These are phyloP conservation scores for Lampris megalopsis DNA, from an alignment of 2,113 vertebrate genomes.

Conservation along the genomic window DNA sequence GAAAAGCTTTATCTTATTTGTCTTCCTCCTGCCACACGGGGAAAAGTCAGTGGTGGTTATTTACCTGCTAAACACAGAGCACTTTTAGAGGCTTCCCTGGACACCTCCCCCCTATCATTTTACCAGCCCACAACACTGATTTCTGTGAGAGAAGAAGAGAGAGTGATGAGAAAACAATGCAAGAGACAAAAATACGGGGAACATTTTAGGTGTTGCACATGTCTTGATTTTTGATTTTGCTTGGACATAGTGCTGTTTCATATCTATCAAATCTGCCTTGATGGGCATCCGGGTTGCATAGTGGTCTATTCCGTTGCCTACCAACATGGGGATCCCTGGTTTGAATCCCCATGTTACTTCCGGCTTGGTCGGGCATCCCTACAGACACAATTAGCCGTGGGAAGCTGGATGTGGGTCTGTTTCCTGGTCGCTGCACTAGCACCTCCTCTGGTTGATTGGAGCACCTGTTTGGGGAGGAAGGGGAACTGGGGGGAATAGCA, in stretches of 20 bases:
- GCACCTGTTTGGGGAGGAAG: no score
- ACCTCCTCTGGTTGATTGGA: no score
- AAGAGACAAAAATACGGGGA: slow-evolving; percentile 12
- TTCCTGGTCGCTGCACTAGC: no score
- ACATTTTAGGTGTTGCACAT: slow-evolving; percentile 55
- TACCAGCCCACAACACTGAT: slow-evolving; percentile 33
- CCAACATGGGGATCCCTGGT: no score
- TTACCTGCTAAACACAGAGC: slow-evolving; percentile 68
- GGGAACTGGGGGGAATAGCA: no score
- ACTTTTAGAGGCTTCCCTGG: slow-evolving; percentile 51
- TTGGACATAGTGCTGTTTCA: slow-evolving; percentile 40
- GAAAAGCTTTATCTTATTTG: slow-evolving; percentile 69
- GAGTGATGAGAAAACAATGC: slow-evolving; percentile 45
- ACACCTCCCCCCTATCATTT: slow-evolving; percentile 51
- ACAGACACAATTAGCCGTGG: no score
- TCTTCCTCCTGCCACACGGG: slow-evolving; percentile 73
- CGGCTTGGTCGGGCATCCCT: no score
- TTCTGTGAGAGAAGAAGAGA: slow-evolving; percentile 13
- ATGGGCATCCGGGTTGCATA: slow-evolving; percentile 3
- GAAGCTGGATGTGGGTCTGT: no score
- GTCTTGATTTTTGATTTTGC: slow-evolving; percentile 55
- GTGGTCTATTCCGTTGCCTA: no score
- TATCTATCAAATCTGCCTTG: slow-evolving; percentile 46
- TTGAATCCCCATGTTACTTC: no score
- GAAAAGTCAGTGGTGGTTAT: slow-evolving; percentile 72